Evolutionary conservation across 1,140 invertebrate genomes (phyloP).

Genomic region (Drosophila rufa): DNA sequence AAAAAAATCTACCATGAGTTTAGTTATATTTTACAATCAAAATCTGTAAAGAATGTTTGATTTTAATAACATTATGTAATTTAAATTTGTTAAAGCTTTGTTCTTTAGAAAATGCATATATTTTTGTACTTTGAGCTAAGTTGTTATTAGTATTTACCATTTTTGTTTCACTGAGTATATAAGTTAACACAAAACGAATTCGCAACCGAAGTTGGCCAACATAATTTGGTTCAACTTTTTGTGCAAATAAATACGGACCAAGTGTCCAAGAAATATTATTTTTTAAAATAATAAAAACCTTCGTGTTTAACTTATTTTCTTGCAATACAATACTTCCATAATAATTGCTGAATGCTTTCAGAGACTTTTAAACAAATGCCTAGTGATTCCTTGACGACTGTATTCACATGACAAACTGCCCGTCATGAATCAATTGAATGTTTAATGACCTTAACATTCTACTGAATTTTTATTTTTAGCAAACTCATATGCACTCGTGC

Average conservation of each 20-base stretch:
- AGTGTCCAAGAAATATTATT: no score
- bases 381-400: background rate
- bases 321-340: background rate
- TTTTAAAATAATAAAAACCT: no score
- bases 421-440: constrained; percentile 32
- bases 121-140: background rate
- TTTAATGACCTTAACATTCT: constrained; percentile 38
- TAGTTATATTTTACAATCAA: background rate
- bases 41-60: no score
- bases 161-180: background rate
- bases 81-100: background rate
- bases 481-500: constrained; percentile 30
- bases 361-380: no score
- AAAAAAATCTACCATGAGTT: background rate
- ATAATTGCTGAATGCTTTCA: background rate
- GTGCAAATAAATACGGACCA: no score
- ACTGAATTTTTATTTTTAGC: constrained; percentile 25
- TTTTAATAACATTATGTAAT: no score
- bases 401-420: constrained; percentile 11
- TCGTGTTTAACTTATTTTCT: no score
- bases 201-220: no score
- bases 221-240: no score
- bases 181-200: no score
- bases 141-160: background rate
- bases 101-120: background rate